Evolutionary conservation across 2,797 vertebrate genomes (phyloP), one percentile per base, ranked within the genome.

Genomic region (Sus cebifrons): DNA sequence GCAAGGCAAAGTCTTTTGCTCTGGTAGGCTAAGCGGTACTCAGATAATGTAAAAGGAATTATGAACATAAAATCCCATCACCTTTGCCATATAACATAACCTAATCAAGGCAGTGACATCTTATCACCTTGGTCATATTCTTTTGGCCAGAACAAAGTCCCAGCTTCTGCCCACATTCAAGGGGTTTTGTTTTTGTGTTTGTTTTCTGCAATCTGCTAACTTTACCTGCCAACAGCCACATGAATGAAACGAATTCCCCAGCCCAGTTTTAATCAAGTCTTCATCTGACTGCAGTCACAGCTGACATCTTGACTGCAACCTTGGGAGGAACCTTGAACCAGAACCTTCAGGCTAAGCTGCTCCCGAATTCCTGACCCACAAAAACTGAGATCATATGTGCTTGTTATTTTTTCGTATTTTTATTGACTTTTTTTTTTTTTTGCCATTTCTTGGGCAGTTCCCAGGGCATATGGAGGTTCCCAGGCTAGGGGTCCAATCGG

Each of bases 91-190:
- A 89, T 74, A 90, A 71, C 3, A 67, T 75, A 85, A 82, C 5
- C 17, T 52, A 86, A 85, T 86, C 40, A 81, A 83, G 15, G 11
- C 8, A 86, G 16, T 90, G n/a, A 52, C 20, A 84, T 40, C 65
- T 79, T 29, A 73, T 91, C 17, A 73, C 36, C 44, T 75, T 83
- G 75, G 29, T 79, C 65, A 92, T 89, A 79, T 71, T 86, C 68
- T 77, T 62, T 54, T 70, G 78, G 56, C 86, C 64, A 88, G 58
- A 95, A 92, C 25, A 25, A 93, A 95, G 52, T 67, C 40, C 56
- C 67, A 89, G 32, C 58, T 27, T 88, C 67, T 71, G 27, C 58
- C 18, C 21, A 89, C 23, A 79, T 49, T 49, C 6, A 49, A 49
- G 44, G 58, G 21, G 16, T 73, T 95, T 60, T 75, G 18, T 32